phyloP scores from a whole-genome alignment of 1,140 invertebrate species.

The Macrosteles quadrilineatus region DNA sequence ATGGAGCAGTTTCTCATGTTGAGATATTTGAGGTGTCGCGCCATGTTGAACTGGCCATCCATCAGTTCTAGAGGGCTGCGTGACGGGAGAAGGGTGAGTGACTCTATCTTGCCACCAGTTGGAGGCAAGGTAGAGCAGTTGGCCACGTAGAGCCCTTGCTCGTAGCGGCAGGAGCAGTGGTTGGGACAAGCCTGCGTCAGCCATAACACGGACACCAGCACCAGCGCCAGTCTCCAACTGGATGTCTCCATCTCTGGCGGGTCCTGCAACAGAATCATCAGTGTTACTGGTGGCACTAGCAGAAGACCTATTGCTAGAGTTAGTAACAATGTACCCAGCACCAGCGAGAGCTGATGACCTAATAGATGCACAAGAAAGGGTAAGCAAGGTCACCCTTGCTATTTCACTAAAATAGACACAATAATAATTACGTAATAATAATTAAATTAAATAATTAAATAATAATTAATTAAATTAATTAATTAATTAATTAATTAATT shows the following conservation, averaged over 20 bases:
- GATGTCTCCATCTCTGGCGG: background rate
- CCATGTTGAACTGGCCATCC: conserved; percentile 34
- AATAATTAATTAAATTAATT: no score
- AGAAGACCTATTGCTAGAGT: no score
- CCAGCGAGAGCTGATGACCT: no score
- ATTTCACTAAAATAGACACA: no score
- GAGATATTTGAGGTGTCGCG: conserved; percentile 37
- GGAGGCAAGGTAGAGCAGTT: conserved; percentile 25
- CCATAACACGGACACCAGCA: conserved; percentile 20
- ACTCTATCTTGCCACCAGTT: conserved; percentile 16
- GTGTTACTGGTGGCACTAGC: no score
- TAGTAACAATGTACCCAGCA: no score
- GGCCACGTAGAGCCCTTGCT: conserved; percentile 30
- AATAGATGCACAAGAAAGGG: no score
- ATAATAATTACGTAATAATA: no score
- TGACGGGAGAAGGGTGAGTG: conserved; percentile 18
- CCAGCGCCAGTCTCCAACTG: conserved; percentile 5
- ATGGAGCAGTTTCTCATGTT: conserved; percentile 69
- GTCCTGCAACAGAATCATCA: conserved; percentile 4
- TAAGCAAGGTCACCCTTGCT: no score
- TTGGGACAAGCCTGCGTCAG: conserved; percentile 32
- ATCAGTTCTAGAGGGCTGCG: conserved; percentile 19
- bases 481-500: no score
- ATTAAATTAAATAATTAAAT: no score
- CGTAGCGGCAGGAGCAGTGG: conserved; percentile 33